Evolutionary conservation across 2,113 vertebrate species (phyloP).

Genomic region (Spea bombifrons): DNA sequence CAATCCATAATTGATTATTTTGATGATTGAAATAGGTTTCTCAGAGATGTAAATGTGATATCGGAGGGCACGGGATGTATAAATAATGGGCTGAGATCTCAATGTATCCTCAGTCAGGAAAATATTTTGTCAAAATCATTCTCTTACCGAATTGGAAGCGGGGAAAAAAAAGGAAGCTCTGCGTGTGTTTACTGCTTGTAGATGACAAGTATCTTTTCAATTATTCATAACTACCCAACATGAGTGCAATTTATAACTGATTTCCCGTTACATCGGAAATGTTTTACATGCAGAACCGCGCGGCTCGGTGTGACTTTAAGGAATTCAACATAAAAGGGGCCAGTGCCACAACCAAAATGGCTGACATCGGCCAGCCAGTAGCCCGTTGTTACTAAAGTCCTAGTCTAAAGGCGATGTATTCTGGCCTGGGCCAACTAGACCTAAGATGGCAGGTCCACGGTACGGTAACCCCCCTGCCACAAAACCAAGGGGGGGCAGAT

Average conservation of each 20-base stretch:
- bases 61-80: not conserved
- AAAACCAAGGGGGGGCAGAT: too few relatives aligned
- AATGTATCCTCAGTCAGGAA: not conserved
- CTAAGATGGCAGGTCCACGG: too few relatives aligned
- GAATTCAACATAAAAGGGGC: not conserved
- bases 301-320: not conserved
- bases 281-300: not conserved
- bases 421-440: too few relatives aligned
- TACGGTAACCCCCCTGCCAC: too few relatives aligned
- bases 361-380: not conserved
- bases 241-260: not conserved
- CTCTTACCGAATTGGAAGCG: not conserved
- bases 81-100: not conserved
- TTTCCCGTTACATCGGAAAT: constrained; percentile 1
- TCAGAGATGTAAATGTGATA: not conserved
- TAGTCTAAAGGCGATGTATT: too few relatives aligned
- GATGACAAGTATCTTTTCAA: constrained; percentile 2
- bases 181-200: not conserved
- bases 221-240: constrained; percentile 9
- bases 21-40: not conserved
- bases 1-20: not conserved
- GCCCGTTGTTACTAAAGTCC: not conserved
- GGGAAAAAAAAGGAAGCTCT: not conserved
- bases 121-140: not conserved
- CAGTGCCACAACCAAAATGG: too few relatives aligned